Evolutionary conservation across 2,797 vertebrate species (phyloP).

Genomic region (Tinamus major): DNA sequence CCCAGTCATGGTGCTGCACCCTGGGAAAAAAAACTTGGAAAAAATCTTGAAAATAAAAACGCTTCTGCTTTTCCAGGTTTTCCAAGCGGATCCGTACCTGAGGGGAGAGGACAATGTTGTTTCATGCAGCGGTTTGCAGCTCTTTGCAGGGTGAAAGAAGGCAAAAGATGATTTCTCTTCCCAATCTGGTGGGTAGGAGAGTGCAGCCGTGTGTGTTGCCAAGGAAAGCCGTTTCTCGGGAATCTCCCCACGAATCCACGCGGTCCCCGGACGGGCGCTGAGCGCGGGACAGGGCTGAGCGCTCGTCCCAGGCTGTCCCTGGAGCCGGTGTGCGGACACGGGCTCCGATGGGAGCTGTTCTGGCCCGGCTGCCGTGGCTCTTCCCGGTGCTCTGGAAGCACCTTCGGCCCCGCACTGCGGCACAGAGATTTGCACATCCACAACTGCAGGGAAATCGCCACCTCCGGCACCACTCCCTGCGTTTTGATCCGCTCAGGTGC

Average conservation of each 20-base stretch:
- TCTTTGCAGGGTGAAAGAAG: not conserved
- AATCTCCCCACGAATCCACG: not conserved
- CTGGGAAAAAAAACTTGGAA: not conserved
- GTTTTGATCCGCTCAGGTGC: not conserved
- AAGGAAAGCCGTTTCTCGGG: not conserved
- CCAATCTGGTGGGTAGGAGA: not conserved
- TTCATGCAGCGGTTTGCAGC: not conserved
- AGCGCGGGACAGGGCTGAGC: not conserved
- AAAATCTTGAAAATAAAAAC: not conserved
- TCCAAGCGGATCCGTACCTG: not conserved
- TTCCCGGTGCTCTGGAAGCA: not conserved
- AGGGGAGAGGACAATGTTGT: not conserved
- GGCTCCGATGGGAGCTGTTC: no score
- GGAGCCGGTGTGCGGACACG: not conserved
- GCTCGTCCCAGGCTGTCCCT: not conserved
- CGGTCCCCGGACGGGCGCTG: no score
- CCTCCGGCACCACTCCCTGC: not conserved
- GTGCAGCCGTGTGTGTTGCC: fast-evolving
- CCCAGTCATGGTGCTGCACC: not conserved
- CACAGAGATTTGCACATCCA: conserved; percentile 25
- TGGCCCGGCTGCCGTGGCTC: no score
- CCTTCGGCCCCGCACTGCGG: conserved; percentile 2
- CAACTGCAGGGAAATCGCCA: conserved; percentile 3
- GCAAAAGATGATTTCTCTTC: not conserved
- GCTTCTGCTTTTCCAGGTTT: not conserved